phyloP scores from a whole-genome alignment of 2,113 vertebrate genomes.

The Bombycilla garrulus region DNA sequence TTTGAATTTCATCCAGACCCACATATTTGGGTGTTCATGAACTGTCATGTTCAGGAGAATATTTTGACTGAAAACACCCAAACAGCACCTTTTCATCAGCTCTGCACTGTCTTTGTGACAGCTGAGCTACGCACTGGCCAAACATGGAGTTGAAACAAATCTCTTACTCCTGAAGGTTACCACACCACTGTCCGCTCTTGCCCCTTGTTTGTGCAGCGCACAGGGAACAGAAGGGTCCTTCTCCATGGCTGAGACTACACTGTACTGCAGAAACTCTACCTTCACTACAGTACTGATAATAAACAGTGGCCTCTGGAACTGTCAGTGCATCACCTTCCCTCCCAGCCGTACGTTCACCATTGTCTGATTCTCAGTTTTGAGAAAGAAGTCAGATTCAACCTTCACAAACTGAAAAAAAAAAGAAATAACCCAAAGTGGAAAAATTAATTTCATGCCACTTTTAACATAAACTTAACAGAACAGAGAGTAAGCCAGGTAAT shows the following conservation, averaged over 20 bases:
- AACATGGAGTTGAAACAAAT: not conserved
- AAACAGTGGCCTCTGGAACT: not conserved
- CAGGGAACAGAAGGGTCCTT: not conserved
- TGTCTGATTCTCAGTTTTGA: not conserved
- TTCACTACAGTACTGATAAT: not conserved
- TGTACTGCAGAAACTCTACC: not conserved
- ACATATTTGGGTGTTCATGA: not conserved
- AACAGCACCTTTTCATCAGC: not conserved
- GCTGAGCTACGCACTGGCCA: not conserved
- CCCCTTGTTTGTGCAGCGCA: not conserved
- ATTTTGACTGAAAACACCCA: not conserved
- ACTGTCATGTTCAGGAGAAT: not conserved
- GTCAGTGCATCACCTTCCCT: not conserved
- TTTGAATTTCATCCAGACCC: not conserved
- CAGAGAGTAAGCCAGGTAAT: conserved; percentile 1
- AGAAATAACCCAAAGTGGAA: not conserved
- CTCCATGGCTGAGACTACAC: not conserved
- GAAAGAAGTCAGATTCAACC: not conserved
- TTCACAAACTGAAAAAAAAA: conserved; percentile 13
- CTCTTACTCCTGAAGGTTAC: fast-evolving
- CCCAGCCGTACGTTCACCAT: not conserved
- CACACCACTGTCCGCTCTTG: fast-evolving
- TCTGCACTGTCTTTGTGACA: not conserved
- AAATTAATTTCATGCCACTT: conserved; percentile 43
- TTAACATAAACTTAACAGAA: conserved; percentile 18